These are phyloP conservation scores for Chesias legatella DNA, from an alignment of 2,888 invertebrate genomes.

Conservation along the genomic window DNA sequence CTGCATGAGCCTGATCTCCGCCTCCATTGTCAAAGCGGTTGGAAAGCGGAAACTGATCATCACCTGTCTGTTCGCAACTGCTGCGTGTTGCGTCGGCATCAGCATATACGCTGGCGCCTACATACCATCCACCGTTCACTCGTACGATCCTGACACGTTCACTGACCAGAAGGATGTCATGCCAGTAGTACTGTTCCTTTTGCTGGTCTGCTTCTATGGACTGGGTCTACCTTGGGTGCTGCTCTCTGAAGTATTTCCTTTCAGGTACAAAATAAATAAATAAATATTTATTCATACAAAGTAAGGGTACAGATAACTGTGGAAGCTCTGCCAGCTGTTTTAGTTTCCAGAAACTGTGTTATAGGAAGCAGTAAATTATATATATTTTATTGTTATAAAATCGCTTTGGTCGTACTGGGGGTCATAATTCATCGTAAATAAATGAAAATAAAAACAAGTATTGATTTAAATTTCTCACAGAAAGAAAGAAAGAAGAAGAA, in stretches of 20 bases:
- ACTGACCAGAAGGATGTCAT: conserved; percentile 57
- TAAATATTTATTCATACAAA: not conserved
- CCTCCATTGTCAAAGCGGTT: conserved; percentile 52
- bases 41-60: conserved; percentile 67
- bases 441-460: too few relatives aligned
- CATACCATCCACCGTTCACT: conserved; percentile 51
- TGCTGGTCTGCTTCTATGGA: conserved; percentile 58
- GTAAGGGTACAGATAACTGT: too few relatives aligned
- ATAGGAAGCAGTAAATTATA: too few relatives aligned
- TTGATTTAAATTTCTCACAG: too few relatives aligned
- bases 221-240: conserved; percentile 79
- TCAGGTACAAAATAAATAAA: conserved; percentile 57
- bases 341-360: too few relatives aligned
- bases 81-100: conserved; percentile 50
- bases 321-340: too few relatives aligned
- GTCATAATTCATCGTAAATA: too few relatives aligned
- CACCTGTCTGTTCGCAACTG: conserved; percentile 51
- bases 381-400: too few relatives aligned
- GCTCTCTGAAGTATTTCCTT: conserved; percentile 80
- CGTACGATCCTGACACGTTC: conserved; percentile 60
- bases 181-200: conserved; percentile 63
- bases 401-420: too few relatives aligned
- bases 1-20: conserved; percentile 57
- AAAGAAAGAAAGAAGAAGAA: too few relatives aligned
- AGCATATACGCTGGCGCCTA: conserved; percentile 52